These are phyloP conservation scores for Phymastichus coffea DNA, from an alignment of 1,140 invertebrate genomes.

Conservation along the genomic window DNA sequence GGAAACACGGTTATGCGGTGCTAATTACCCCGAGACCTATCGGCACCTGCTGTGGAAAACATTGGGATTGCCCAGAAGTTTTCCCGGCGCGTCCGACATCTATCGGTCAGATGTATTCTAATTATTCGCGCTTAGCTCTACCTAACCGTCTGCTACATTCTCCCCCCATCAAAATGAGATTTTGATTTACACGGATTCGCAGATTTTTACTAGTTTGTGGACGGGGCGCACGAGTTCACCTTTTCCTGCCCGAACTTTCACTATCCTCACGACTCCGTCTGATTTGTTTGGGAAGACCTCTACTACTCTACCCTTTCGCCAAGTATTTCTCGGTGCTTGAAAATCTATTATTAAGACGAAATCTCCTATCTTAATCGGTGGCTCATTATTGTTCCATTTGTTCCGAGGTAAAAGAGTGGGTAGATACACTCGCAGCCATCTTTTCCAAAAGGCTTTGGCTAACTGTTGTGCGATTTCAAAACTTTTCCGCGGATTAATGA, in stretches of 20 bases:
- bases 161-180: too few relatives aligned
- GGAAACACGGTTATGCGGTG: too few relatives aligned
- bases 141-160: too few relatives aligned
- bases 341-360: background rate
- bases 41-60: too few relatives aligned
- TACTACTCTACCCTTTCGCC: background rate
- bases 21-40: too few relatives aligned
- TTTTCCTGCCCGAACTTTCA: background rate
- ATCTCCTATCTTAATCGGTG: background rate
- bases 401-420: background rate
- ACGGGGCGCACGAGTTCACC: background rate
- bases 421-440: conserved; percentile 8
- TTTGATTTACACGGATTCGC: too few relatives aligned
- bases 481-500: background rate
- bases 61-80: too few relatives aligned
- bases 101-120: too few relatives aligned
- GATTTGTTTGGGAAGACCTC: background rate
- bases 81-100: too few relatives aligned
- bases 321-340: background rate
- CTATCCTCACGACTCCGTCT: background rate
- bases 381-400: background rate
- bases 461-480: background rate
- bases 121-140: too few relatives aligned
- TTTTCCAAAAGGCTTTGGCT: conserved; percentile 4
- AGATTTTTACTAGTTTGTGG: background rate